Conservation (phyloP, 2,888 invertebrate species). For the Pterostichus madidus region DNA sequence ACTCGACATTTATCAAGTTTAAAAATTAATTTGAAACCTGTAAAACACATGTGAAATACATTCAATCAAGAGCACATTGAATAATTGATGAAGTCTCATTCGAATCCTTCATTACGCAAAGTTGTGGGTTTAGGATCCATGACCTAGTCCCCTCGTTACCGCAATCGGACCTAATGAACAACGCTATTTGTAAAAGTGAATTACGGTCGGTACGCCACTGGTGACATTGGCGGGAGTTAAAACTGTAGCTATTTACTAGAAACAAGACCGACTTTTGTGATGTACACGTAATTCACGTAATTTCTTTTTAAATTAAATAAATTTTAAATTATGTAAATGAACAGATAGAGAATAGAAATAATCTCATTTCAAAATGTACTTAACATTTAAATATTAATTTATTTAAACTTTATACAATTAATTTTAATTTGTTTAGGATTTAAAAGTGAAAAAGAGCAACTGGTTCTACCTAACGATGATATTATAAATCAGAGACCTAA, state of each 20-base stretch:
- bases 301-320: too few species aligned
- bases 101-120: conserved; percentile 26
- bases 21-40: too few species aligned
- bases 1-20: too few species aligned
- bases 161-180: conserved; percentile 33
- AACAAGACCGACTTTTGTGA: too few species aligned
- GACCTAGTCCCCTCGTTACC: conserved; percentile 25
- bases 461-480: conserved; percentile 25
- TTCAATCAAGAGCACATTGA: background rate
- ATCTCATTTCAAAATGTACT: too few species aligned
- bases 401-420: background rate
- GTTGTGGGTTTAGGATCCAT: conserved; percentile 39
- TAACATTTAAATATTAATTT: too few species aligned
- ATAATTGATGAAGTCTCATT: conserved; percentile 34
- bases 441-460: background rate
- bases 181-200: conserved; percentile 27
- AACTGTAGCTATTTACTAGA: background rate
- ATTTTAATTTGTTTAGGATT: conserved; percentile 35
- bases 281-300: too few species aligned
- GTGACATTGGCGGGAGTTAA: conserved; percentile 12
- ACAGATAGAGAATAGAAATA: too few species aligned
- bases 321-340: too few species aligned
- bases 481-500: conserved; percentile 46
- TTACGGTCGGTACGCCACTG: conserved; percentile 16
- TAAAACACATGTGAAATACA: background rate